Conservation (phyloP, 1,140 invertebrate genomes). For the Drosophila orena region DNA sequence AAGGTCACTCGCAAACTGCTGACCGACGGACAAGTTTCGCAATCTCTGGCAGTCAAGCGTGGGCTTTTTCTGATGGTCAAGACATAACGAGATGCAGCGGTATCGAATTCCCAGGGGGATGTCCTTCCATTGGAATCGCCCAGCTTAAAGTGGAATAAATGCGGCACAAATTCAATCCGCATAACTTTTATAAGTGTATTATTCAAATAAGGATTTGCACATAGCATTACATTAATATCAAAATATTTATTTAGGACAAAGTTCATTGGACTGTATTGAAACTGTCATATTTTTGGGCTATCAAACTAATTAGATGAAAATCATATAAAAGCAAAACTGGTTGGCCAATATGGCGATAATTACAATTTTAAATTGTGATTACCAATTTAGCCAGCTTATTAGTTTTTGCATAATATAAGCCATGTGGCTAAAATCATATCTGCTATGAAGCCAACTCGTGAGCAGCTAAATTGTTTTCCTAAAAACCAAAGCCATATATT, state of each 20-base stretch:
- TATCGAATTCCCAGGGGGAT: neutral
- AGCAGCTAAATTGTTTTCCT: neutral
- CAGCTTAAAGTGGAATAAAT: too few relatives aligned
- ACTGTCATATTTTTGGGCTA: neutral
- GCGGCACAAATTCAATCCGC: too few relatives aligned
- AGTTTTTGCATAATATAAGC: neutral
- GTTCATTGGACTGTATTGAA: neutral
- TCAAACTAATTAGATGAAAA: neutral
- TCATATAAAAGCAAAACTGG: neutral
- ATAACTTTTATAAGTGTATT: too few relatives aligned
- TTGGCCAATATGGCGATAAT: neutral
- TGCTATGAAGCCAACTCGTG: neutral
- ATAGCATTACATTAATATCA: neutral
- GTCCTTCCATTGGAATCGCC: neutral
- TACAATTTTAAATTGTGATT: too few relatives aligned
- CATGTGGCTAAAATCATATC: neutral
- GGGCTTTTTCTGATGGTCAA: constrained; percentile 21
- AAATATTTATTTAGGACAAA: neutral
- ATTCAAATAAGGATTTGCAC: neutral
- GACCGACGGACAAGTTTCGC: constrained; percentile 24
- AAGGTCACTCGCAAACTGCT: constrained; percentile 14
- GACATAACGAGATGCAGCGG: constrained; percentile 14
- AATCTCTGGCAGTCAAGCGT: constrained; percentile 34
- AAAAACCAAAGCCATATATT: neutral
- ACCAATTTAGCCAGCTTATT: neutral